Evolutionary conservation across 2,113 vertebrate genomes (phyloP).

Genomic region (Dicaeum eximium): DNA sequence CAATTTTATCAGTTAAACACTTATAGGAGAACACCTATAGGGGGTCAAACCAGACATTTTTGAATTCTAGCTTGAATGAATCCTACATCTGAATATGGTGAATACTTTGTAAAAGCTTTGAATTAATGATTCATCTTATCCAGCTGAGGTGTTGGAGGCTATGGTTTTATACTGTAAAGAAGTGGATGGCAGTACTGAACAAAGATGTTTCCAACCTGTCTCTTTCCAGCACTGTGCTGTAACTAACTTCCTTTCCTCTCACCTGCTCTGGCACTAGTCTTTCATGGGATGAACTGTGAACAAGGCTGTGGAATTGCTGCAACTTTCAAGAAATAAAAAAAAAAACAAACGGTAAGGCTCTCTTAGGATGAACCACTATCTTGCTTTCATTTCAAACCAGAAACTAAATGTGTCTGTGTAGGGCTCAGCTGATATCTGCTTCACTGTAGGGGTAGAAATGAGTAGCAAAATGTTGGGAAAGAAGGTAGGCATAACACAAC

Average conservation of each 20-base stretch:
- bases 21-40: neutral
- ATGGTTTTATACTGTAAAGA: neutral
- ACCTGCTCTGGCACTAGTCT: neutral
- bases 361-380: neutral
- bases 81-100: neutral
- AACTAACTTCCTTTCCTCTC: neutral
- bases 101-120: neutral
- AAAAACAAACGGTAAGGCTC: neutral
- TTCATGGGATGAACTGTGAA: neutral
- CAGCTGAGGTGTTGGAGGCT: neutral
- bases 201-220: neutral
- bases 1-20: neutral
- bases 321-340: neutral
- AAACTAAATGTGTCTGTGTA: neutral
- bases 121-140: neutral
- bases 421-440: neutral
- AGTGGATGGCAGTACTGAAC: neutral
- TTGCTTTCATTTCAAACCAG: neutral
- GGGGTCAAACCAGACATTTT: neutral
- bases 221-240: neutral
- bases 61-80: neutral
- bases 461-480: neutral
- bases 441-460: neutral
- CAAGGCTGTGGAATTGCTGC: neutral
- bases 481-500: neutral